Percentiles rank a stretch among this genome's conserved stretches.
These are phyloP conservation scores for Liasis olivaceus DNA, from an alignment of 2,797 vertebrate species.

Conservation along the genomic window DNA sequence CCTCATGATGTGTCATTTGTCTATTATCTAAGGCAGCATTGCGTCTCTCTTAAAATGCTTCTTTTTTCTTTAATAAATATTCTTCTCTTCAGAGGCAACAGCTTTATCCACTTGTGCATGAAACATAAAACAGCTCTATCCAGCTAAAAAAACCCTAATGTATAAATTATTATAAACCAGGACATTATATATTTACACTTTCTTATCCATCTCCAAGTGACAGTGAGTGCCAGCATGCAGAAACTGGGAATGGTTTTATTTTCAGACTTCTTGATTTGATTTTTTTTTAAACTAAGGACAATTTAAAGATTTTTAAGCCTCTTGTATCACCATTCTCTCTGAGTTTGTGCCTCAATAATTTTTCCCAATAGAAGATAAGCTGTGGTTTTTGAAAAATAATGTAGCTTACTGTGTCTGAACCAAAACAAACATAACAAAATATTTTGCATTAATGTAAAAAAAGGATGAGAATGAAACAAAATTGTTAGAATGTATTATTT, in stretches of 20 bases:
- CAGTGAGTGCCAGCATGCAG: constrained; percentile 55
- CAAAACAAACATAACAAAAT: constrained; percentile 32
- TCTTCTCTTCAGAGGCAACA: not conserved
- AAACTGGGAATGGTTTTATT: constrained; percentile 50
- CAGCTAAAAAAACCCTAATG: not conserved
- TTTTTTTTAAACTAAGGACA: constrained; percentile 59
- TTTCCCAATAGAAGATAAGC: not conserved
- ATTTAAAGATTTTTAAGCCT: constrained; percentile 27
- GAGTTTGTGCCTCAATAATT: not conserved
- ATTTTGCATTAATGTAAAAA: not conserved
- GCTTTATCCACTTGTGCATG: not conserved
- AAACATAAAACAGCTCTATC: not conserved
- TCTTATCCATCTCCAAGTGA: constrained; percentile 12
- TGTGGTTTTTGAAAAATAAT: constrained; percentile 19
- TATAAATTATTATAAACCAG: not conserved
- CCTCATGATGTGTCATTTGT: not conserved
- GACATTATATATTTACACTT: not conserved
- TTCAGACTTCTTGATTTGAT: constrained; percentile 46
- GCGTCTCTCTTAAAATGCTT: not conserved
- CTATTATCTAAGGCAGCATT: not conserved
- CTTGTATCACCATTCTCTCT: not conserved
- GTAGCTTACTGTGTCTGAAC: constrained; percentile 33
- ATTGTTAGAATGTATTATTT: not conserved
- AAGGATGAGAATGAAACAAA: not conserved
- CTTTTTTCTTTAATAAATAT: not conserved